Evolutionary conservation across 2,888 invertebrate species (phyloP).

Genomic region (Cheilosia variabilis): DNA sequence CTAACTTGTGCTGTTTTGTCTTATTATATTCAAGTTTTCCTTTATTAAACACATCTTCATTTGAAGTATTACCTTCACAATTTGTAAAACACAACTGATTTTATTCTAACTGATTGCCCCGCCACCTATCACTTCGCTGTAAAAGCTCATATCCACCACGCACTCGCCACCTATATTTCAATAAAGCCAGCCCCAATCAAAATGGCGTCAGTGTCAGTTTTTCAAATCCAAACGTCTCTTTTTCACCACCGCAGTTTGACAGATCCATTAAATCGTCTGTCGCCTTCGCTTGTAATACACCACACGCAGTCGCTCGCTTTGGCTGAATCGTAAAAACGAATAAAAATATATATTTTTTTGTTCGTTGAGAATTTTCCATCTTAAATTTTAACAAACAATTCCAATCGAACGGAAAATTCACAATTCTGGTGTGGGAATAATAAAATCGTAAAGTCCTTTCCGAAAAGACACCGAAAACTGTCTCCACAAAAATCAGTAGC

Average conservation of each 20-base stretch:
- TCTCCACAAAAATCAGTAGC: background rate
- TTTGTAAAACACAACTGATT: too few species aligned
- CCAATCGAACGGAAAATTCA: conserved; percentile 1
- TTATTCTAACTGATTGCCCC: background rate
- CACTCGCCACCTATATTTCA: conserved; percentile 20
- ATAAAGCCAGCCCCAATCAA: background rate
- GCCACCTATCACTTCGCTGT: background rate
- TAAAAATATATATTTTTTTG: background rate
- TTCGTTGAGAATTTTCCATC: conserved; percentile 6
- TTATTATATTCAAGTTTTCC: too few species aligned
- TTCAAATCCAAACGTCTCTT: conserved; percentile 55
- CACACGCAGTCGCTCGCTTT: conserved; percentile 49
- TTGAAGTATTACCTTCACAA: too few species aligned
- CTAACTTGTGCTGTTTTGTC: too few species aligned
- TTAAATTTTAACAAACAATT: background rate
- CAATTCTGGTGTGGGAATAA: background rate
- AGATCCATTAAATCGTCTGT: conserved; percentile 24
- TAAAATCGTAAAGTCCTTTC: background rate
- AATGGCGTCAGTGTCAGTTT: conserved; percentile 41
- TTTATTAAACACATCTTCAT: too few species aligned
- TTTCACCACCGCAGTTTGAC: conserved; percentile 46
- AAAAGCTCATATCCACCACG: background rate
- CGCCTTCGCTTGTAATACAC: conserved; percentile 36
- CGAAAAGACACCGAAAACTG: conserved; percentile 7
- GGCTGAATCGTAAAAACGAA: conserved; percentile 27